These are phyloP conservation scores for Chromis chromis DNA, from an alignment of 2,797 vertebrate genomes.

Conservation along the genomic window DNA sequence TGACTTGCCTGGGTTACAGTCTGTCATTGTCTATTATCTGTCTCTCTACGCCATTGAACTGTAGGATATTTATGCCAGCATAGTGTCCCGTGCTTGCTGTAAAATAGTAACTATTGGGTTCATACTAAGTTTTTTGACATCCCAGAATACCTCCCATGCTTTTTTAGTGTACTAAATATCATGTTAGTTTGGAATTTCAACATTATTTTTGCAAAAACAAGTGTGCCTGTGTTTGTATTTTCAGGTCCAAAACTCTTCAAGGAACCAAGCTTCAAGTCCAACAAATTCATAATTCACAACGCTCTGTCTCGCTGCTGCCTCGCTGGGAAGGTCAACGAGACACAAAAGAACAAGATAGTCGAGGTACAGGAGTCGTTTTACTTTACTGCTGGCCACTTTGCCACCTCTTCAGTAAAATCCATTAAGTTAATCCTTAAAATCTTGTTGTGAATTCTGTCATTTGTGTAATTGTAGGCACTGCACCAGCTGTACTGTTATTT, in stretches of 20 bases:
- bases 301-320: conserved; percentile 93
- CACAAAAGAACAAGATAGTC: conserved; percentile 90
- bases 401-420: too few relatives aligned
- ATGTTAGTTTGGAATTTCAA: too few relatives aligned
- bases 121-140: too few relatives aligned
- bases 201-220: not conserved
- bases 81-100: too few relatives aligned
- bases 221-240: conserved; percentile 9
- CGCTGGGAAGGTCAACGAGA: conserved; percentile 92
- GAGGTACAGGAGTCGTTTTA: conserved; percentile 81
- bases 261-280: conserved; percentile 94
- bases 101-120: too few relatives aligned
- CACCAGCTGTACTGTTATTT: not conserved
- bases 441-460: not conserved
- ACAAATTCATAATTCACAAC: conserved; percentile 94
- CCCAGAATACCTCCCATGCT: too few relatives aligned
- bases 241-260: conserved; percentile 92
- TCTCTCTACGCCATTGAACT: too few relatives aligned
- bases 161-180: too few relatives aligned
- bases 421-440: not conserved
- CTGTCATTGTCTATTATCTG: too few relatives aligned
- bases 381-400: not conserved
- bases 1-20: too few relatives aligned
- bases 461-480: not conserved
- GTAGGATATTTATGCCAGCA: too few relatives aligned